phyloP scores from a whole-genome alignment of 2,888 invertebrate genomes.

The Sinhomidia bicolor region DNA sequence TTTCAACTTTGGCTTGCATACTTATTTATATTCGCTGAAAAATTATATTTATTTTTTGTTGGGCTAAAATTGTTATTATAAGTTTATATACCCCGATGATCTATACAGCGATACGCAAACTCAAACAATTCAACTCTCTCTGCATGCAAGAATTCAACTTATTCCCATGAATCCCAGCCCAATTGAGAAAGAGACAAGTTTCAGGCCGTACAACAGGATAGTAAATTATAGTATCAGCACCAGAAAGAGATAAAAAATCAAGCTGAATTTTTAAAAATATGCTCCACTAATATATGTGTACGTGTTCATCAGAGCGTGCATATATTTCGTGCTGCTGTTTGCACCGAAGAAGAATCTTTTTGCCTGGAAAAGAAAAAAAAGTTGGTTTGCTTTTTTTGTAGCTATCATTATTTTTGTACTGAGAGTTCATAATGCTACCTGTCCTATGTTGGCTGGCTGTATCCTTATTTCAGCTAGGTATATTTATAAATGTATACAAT shows the following conservation, averaged over 20 bases:
- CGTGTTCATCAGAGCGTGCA: constrained; percentile 60
- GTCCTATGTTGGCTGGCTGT: constrained; percentile 12
- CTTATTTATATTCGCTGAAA: background rate
- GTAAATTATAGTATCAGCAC: constrained; percentile 64
- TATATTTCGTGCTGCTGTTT: constrained; percentile 55
- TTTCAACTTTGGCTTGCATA: background rate
- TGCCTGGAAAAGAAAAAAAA: constrained; percentile 60
- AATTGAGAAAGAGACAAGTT: constrained; percentile 50
- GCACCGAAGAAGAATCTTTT: constrained; percentile 38
- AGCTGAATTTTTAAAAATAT: constrained; percentile 42
- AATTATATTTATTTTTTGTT: background rate
- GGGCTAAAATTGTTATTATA: background rate
- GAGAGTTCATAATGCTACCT: background rate
- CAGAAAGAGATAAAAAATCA: constrained; percentile 53
- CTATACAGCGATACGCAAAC: too few relatives aligned
- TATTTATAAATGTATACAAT: too few relatives aligned
- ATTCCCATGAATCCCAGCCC: constrained; percentile 51
- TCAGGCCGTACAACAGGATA: constrained; percentile 46
- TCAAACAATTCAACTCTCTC: background rate
- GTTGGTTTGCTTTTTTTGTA: constrained; percentile 25
- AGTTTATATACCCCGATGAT: background rate
- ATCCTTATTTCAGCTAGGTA: background rate
- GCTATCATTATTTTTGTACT: constrained; percentile 26
- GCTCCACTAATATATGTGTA: constrained; percentile 37
- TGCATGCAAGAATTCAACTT: constrained; percentile 50